Percentiles rank a stretch among this genome's conserved stretches.
phyloP scores from a whole-genome alignment of 2,888 invertebrate species.

The Cerastoderma edule region DNA sequence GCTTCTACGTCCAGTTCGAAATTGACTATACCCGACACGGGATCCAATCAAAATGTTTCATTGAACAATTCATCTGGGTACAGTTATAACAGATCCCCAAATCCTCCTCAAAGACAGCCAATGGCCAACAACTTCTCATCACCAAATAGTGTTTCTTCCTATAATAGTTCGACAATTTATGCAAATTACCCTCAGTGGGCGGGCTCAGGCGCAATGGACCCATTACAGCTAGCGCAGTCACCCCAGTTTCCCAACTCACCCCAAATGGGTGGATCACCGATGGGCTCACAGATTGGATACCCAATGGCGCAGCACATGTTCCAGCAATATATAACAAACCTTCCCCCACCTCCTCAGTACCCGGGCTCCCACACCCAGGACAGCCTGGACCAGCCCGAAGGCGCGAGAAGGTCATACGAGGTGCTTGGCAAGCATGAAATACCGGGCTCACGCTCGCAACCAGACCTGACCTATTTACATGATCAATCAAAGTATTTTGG shows the following conservation, averaged over 20 bases:
- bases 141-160: constrained; percentile 52
- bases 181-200: constrained; percentile 57
- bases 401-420: constrained; percentile 69
- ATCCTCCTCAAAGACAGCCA: constrained; percentile 36
- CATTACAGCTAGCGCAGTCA: constrained; percentile 20
- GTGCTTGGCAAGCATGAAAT: constrained; percentile 68
- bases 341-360: constrained; percentile 81
- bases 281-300: constrained; percentile 21
- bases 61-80: constrained; percentile 37
- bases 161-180: constrained; percentile 57
- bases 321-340: constrained; percentile 67
- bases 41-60: constrained; percentile 34
- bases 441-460: constrained; percentile 89
- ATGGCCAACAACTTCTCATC: constrained; percentile 47
- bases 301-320: constrained; percentile 46
- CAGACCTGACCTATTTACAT: constrained; percentile 89
- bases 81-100: constrained; percentile 44
- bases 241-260: constrained; percentile 17
- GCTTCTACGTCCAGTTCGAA: constrained; percentile 60
- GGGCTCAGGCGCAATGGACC: constrained; percentile 28
- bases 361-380: constrained; percentile 66
- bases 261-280: constrained; percentile 1
- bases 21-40: constrained; percentile 39
- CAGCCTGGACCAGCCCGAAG: constrained; percentile 56
- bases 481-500: constrained; percentile 57